Base-by-base conservation (phyloP, 2,888 invertebrate genomes). In the Bombylius discolor region DNA sequence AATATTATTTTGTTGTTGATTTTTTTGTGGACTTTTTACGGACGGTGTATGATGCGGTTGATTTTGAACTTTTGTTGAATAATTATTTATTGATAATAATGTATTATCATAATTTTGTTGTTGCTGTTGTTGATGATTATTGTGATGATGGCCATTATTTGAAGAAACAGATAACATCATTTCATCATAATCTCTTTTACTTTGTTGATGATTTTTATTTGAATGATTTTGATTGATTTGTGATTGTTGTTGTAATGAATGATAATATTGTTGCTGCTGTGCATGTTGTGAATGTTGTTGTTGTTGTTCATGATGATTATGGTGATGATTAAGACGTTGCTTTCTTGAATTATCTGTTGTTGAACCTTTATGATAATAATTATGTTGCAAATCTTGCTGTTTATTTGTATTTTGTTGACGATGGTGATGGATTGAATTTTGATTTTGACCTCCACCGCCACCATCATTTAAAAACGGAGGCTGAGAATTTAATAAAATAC, bases 1-100 rank as follows among this genome's bases (percentile, higher is more conserved):
- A 42, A 42, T n/a, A 31, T 42, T 57, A 58, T 51, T 59, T 59
- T 32, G 61, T 63, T 58, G 60, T 59, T 44, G 61, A 62, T 48
- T 58, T 60, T 46, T 60, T 46, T 39, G 59, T 51, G 52, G 57
- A 56, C 51, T 56, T 49, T 9, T 49, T 54, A 32, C 39, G 56
- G 56, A 53, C 53, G 58, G 54, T 50, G 54, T 61, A 47, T 59
- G 58, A 23, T 23, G 23, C 23, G 1, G 23, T 44, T 56, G 53
- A 51, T 49, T 56, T 52, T 56, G 39, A 42, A 42, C 39, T 42
- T 42, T 42, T 11, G 39, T 11, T 23, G 23, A 23, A 23, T 23
- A 23, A 42, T 42, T 42, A 42, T 42, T 42, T 11, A 11, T 11
- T 11, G 39, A 42, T 11, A 42, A 11, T 42, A 11, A 11, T 5